Conservation (phyloP, 2,113 vertebrate genomes). For the Sus scrofa region DNA sequence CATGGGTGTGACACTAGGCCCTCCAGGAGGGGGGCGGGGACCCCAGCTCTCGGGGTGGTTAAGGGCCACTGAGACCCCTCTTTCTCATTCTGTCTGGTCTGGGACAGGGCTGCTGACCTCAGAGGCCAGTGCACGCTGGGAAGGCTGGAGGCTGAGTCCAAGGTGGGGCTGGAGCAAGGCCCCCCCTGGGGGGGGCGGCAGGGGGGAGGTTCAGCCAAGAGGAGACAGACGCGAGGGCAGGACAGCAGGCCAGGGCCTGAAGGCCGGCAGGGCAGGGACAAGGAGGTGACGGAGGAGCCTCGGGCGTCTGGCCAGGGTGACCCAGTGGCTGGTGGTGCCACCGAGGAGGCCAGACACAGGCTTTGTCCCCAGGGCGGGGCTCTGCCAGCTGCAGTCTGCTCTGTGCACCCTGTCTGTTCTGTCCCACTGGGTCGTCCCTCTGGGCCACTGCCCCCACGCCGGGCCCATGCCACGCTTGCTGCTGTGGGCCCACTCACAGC, state of each 20-base stretch:
- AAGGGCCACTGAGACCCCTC: background rate
- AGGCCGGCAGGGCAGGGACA: background rate
- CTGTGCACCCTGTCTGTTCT: background rate
- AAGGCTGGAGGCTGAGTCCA: background rate
- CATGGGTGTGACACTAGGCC: background rate
- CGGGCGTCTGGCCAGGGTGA: background rate
- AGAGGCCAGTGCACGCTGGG: fast-evolving
- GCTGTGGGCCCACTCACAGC: background rate
- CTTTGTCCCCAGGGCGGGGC: background rate
- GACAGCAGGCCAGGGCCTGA: too few relatives aligned
- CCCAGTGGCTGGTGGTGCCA: background rate
- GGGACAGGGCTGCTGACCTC: background rate
- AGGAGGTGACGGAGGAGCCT: background rate
- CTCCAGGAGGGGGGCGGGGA: background rate
- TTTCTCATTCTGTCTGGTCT: background rate
- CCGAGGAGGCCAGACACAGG: background rate
- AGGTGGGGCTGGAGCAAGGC: background rate
- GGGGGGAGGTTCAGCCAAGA: background rate
- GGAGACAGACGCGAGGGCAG: background rate
- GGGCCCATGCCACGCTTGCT: background rate
- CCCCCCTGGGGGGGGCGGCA: background rate
- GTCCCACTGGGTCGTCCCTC: fast-evolving
- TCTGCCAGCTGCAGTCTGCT: background rate
- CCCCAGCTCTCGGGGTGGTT: background rate
- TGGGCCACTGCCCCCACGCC: too few relatives aligned